Evolutionary conservation across 2,797 vertebrate species (phyloP).

Genomic region (Mormyrops attenuatus): DNA sequence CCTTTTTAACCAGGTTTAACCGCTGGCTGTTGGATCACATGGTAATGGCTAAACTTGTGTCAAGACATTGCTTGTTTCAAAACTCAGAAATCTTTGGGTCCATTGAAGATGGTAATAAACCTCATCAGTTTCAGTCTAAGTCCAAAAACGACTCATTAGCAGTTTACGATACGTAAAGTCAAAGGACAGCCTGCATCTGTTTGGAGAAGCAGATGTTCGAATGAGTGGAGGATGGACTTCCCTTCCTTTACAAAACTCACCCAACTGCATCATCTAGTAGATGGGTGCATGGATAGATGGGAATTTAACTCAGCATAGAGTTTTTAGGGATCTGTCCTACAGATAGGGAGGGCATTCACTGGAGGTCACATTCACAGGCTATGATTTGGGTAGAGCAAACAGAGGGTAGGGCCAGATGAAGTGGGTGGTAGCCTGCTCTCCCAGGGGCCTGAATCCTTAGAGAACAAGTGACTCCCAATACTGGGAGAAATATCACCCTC

Average conservation of each 20-base stretch:
- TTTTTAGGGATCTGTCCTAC: neutral
- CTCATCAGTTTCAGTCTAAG: neutral
- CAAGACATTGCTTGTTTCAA: neutral
- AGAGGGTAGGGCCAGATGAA: neutral
- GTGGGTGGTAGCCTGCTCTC: neutral
- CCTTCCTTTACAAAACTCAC: neutral
- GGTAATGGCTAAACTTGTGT: neutral
- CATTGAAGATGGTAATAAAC: neutral
- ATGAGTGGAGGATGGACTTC: neutral
- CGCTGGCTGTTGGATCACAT: neutral
- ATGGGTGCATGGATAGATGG: neutral
- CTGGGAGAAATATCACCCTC: neutral
- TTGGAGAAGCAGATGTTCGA: neutral
- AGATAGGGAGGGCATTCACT: neutral
- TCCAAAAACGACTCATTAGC: neutral
- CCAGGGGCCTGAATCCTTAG: neutral
- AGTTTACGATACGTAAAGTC: neutral
- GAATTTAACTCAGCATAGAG: neutral
- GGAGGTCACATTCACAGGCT: neutral
- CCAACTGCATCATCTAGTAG: neutral
- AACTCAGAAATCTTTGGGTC: neutral
- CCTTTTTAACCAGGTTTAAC: neutral
- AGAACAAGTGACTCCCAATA: neutral
- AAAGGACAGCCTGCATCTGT: neutral
- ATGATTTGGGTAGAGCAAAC: neutral